Percentiles rank a stretch among this genome's conserved stretches.
Evolutionary conservation across 2,888 invertebrate genomes (phyloP).

Genomic region (Hirtodrosophila alboralis): DNA sequence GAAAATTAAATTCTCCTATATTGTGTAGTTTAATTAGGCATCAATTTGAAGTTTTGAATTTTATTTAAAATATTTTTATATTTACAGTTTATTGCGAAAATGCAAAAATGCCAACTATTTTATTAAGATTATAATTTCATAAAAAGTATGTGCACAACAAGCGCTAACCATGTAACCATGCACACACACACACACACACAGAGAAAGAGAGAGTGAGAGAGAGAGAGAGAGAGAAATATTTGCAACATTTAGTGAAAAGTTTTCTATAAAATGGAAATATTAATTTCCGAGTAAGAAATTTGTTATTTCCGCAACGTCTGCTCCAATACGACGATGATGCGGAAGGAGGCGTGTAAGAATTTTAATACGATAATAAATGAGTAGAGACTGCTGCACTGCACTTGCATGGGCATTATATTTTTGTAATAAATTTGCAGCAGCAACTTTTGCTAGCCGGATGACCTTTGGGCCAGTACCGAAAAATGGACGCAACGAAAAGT

Average conservation of each 20-base stretch:
- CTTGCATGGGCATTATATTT: conserved; percentile 30
- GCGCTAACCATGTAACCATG: conserved; percentile 32
- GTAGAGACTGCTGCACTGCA: conserved; percentile 13
- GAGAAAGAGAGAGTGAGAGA: conserved; percentile 4
- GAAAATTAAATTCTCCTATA: too few relatives aligned
- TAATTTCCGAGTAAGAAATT: conserved; percentile 81
- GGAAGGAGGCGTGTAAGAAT: conserved; percentile 34
- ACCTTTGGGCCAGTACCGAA: conserved; percentile 45
- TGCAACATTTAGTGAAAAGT: conserved; percentile 54
- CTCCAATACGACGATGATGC: conserved; percentile 34
- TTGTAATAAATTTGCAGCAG: conserved; percentile 50
- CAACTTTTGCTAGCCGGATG: conserved; percentile 37
- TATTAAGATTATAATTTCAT: background rate
- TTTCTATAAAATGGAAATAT: conserved; percentile 76
- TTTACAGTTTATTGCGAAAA: background rate
- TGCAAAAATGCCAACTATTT: conserved; percentile 2
- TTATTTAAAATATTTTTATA: background rate
- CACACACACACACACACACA: conserved; percentile 19
- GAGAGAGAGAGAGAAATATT: conserved; percentile 7
- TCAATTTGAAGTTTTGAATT: background rate
- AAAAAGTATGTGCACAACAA: conserved; percentile 2
- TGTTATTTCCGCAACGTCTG: conserved; percentile 73
- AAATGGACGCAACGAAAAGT: conserved; percentile 52
- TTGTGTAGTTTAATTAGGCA: too few relatives aligned
- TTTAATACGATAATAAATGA: conserved; percentile 75